Base-by-base conservation (phyloP, 2,113 vertebrate species). In the Panthera leo region DNA sequence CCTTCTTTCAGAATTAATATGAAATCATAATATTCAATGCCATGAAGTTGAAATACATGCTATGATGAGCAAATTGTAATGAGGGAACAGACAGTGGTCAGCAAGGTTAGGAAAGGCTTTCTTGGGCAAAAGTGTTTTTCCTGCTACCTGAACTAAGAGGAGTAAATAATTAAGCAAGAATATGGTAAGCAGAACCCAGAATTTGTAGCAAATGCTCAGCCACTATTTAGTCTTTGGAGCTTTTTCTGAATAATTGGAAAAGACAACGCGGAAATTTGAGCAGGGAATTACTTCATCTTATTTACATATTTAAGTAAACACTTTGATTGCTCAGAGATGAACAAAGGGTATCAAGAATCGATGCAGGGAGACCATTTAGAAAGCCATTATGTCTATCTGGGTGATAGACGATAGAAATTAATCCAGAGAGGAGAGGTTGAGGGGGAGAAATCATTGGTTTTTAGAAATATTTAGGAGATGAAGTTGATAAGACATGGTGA, bases 301-400 rank as follows among this genome's bases (percentile, higher is more conserved):
- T 92, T 92, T 94, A 48, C 18, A 78, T 89, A 86, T 61, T 96
- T 89, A 45, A 86, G 14, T 80, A 85, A 82, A 86, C 25, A 80
- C 14, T 82, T 83, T 80, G 39, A 39, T 39, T 39, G 39, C 39
- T 39, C 39, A 39, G 39, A 39, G 39, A 39, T 39, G 39, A 39
- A 39, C 39, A 39, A 39, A 39, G 39, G 39, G 39, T 39, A 39
- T 39, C 39, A 39, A 39, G 39, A 39, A 39, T 39, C 39, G 39
- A 39, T 39, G 39, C 39, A 39, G 39, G 39, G 39, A 39, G 39
- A 39, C 39, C 39, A 39, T 39, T 39, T 39, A 39, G 39, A 39
- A 39, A 39, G 39, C 39, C 39, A 39, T 39, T 39, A 39, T 4
- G 39, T 39, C 39, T 39, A 39, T 39, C 39, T 39, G 39, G 39